Evolutionary conservation across 2,888 invertebrate genomes (phyloP).

Genomic region (Drosophila hamatofila): DNA sequence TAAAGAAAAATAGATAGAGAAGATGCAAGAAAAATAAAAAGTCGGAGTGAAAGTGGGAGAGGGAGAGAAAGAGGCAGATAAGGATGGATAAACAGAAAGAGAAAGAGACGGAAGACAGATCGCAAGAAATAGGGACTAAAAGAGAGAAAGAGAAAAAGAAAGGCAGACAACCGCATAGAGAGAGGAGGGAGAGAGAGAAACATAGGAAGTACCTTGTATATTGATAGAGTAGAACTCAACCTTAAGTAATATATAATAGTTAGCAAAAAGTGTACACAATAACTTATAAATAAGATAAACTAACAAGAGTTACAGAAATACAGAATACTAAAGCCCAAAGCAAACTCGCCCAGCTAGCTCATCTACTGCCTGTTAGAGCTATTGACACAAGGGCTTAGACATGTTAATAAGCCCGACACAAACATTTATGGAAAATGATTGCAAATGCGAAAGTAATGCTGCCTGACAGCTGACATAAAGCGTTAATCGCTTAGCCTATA

Average conservation of each 20-base stretch:
- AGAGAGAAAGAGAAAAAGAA: too few relatives aligned
- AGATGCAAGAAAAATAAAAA: too few relatives aligned
- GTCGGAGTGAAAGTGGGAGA: not conserved
- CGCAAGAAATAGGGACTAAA: not conserved
- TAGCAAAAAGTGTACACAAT: too few relatives aligned
- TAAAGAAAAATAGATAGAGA: too few relatives aligned
- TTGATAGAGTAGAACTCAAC: too few relatives aligned
- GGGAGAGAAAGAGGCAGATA: too few relatives aligned
- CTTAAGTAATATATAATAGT: too few relatives aligned
- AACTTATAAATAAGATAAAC: too few relatives aligned
- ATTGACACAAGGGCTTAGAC: not conserved
- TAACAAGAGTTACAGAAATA: not conserved
- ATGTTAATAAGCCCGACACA: slow-evolving; percentile 4
- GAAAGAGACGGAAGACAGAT: not conserved
- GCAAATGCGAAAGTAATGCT: not conserved
- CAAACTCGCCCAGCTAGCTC: not conserved
- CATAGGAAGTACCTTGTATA: too few relatives aligned
- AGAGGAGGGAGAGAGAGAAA: too few relatives aligned
- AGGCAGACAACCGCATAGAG: too few relatives aligned
- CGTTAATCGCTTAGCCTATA: not conserved
- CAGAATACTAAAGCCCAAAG: not conserved
- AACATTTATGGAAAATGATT: not conserved
- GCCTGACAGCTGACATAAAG: not conserved
- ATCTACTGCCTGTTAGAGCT: not conserved
- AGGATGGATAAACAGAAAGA: too few relatives aligned